Evolutionary conservation across 1,140 invertebrate species (phyloP), one percentile per base, ranked within the genome.

Genomic region (Chlorops oryzae): DNA sequence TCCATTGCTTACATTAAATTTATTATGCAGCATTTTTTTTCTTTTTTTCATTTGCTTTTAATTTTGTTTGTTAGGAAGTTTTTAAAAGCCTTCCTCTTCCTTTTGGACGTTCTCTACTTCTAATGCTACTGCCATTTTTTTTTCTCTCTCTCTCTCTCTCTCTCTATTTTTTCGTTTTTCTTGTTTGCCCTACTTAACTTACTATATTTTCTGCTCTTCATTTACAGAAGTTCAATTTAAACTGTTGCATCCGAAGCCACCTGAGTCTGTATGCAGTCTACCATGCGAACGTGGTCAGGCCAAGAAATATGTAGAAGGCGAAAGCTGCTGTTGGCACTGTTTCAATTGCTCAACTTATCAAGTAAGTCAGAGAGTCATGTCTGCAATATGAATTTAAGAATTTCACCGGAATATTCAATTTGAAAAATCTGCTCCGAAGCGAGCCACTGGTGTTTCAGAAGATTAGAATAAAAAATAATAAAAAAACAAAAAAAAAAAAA

Each of bases 261-360:
- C 92, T 0, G 82, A 87, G 59, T 96, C 92, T 20, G 87, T 95
- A 9, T 96, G 90, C 76, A 91, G 87, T 67, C 77, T 88, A 43
- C 87, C 89, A 23, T 97, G 93, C 72, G 81, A 83, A 52, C 73
- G 79, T 24, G 91, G 90, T 2, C 89, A 95, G 70, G 91, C 90
- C 45, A 93, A 92, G 75, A 86, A 90, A 69, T 92, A 90, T 71
- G 85, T 92, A 21, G 89, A 91, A 63, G 90, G 89, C 0, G 90
- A 94, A 65, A 87, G 84, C 57, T 96, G 93, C 72, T 96, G 94
- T 72, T 97, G 93, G 92, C 91, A 92, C 59, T 96, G 94, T 74
- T 88, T 92, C 78, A 90, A 92, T 75, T 96, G 93, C 72, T 84
- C 87, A 37, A 85, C 87, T 63, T 94, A 94, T 75, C 88, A 93